These are phyloP conservation scores for Lontra canadensis DNA, from an alignment of 2,113 vertebrate species.

Conservation along the genomic window DNA sequence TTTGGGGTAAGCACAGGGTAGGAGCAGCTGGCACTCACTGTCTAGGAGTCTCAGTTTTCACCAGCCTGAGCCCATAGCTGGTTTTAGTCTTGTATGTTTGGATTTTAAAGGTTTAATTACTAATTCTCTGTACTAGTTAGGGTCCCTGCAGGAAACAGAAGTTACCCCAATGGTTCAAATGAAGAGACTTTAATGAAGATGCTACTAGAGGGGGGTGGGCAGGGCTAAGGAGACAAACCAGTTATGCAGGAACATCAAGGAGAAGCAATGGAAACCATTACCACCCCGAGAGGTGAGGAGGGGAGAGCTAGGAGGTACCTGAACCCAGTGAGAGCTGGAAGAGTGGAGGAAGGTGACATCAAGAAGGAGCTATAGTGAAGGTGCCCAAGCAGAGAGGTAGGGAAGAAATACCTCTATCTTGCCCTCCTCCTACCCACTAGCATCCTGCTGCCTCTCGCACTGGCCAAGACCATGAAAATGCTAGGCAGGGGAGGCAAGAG, in stretches of 20 bases:
- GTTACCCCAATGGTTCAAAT: not conserved
- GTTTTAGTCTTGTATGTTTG: not conserved
- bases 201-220: no score
- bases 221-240: not conserved
- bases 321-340: not conserved
- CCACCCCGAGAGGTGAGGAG: accelerated
- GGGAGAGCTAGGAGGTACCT: no score
- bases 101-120: not conserved
- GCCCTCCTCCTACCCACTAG: not conserved
- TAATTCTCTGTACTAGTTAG: not conserved
- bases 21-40: not conserved
- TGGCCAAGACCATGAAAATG: not conserved
- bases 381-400: not conserved
- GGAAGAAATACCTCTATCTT: not conserved
- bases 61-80: not conserved
- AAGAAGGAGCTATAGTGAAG: not conserved
- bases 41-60: not conserved
- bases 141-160: not conserved
- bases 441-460: not conserved
- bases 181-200: not conserved
- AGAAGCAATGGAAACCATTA: not conserved
- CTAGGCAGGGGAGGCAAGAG: not conserved
- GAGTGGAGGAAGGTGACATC: not conserved
- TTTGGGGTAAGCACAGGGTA: not conserved
- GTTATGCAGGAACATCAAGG: not conserved